phyloP scores from a whole-genome alignment of 2,888 invertebrate species.

The Ophion costatus region DNA sequence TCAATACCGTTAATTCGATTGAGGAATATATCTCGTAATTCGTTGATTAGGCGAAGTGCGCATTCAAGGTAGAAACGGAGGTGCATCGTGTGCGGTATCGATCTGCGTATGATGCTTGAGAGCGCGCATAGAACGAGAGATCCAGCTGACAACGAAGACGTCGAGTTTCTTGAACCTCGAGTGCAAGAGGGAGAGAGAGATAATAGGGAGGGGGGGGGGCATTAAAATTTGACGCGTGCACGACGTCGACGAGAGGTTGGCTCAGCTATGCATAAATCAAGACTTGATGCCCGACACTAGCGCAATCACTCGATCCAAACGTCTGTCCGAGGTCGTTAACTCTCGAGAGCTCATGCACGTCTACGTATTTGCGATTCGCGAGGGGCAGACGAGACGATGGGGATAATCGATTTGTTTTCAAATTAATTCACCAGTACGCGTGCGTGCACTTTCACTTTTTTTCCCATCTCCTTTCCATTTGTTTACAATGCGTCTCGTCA shows the following conservation, averaged over 20 bases:
- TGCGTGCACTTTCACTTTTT: neutral
- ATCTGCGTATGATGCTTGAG: slow-evolving; percentile 6
- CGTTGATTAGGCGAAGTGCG: neutral
- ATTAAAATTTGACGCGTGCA: slow-evolving; percentile 73
- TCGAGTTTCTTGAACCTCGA: slow-evolving; percentile 60
- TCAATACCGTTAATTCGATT: neutral
- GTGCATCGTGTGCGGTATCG: neutral
- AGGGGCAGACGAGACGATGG: neutral
- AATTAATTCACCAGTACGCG: neutral
- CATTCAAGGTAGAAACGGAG: neutral
- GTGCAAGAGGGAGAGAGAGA: neutral
- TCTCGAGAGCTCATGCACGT: slow-evolving; percentile 13
- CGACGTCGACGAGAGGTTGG: slow-evolving; percentile 65
- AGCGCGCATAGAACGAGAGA: neutral
- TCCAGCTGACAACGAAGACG: slow-evolving; percentile 8
- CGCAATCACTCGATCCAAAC: slow-evolving; percentile 29
- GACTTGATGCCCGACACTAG: slow-evolving; percentile 37
- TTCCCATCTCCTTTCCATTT: neutral
- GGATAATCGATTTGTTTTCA: slow-evolving; percentile 11
- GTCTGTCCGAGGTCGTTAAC: slow-evolving; percentile 58
- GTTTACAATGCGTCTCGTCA: neutral
- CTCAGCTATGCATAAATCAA: slow-evolving; percentile 73
- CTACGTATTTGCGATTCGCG: neutral
- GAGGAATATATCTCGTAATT: neutral
- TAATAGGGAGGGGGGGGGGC: slow-evolving; percentile 42